Base-by-base conservation (phyloP, 1,140 invertebrate genomes). In the Pinna nobilis region DNA sequence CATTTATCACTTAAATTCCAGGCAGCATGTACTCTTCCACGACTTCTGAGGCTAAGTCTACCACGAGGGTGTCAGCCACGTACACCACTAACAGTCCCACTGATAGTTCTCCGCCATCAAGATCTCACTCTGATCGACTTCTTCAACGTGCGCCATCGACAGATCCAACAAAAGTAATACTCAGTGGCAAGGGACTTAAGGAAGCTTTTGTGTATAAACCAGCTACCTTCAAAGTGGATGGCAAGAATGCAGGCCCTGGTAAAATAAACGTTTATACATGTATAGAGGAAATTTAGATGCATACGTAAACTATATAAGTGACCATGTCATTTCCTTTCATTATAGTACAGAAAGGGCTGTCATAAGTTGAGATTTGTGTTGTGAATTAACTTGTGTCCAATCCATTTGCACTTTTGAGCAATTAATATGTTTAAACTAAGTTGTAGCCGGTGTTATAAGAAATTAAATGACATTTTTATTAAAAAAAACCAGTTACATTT, bases 211-310 rank as follows among this genome's bases (percentile, higher is more conserved):
- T 96, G 79, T 93, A 95, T 23, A 95, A 97, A 87, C 93, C 94
- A 77, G 93, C 97, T 0, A 94, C 96, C 81, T 99, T 99, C 87
- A 95, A 95, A n/a, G 96, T 99, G 74, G 97, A 99, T 89, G 97
- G 96, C 3, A 95, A 95, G 20, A 93, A 96, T 32, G 87, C 87
- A 23, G 84, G 83, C 20, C 75, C 71, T 64, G 89, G 89, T 66
- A 91, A 65, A 49, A 49, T 51, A 13, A 20, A 20, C 20, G n/a
- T n/a, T n/a, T n/a, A n/a, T n/a, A n/a, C n/a, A n/a, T n/a, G n/a
- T n/a, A n/a, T n/a, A n/a, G n/a, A n/a, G n/a, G n/a, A n/a, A n/a
- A n/a, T n/a, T n/a, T n/a, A n/a, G n/a, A n/a, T n/a, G n/a, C n/a
- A n/a, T n/a, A n/a, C n/a, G n/a, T n/a, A n/a, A n/a, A n/a, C n/a